Percentiles rank a stretch among this genome's conserved stretches.
Evolutionary conservation across 2,113 vertebrate species (phyloP).

Genomic region (Sylvietta virens): DNA sequence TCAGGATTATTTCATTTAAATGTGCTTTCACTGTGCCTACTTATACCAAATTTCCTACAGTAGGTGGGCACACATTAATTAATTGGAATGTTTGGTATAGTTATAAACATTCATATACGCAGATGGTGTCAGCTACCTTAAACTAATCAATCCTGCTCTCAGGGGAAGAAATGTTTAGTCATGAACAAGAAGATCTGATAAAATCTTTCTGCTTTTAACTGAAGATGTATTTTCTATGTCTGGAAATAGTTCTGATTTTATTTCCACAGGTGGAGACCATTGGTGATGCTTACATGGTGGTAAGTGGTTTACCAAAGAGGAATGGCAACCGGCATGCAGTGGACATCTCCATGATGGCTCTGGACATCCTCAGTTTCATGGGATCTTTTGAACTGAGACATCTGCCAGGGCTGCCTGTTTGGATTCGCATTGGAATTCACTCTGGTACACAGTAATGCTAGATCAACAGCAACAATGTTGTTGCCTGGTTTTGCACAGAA

Average conservation of each 20-base stretch:
- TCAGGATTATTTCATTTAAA: background rate
- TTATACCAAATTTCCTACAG: background rate
- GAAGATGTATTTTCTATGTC: background rate
- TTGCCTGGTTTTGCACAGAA: background rate
- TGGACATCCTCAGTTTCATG: conserved; percentile 94
- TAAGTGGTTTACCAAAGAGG: conserved; percentile 89
- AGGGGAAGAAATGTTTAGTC: background rate
- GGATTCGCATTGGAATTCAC: conserved; percentile 98
- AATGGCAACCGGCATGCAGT: conserved; percentile 92
- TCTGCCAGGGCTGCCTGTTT: conserved; percentile 91
- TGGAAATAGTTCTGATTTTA: background rate
- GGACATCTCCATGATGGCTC: conserved; percentile 93
- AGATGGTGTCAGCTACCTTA: background rate
- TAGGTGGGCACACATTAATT: background rate
- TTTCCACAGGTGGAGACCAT: conserved; percentile 92
- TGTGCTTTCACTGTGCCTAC: background rate
- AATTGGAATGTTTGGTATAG: background rate
- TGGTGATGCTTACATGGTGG: conserved; percentile 97
- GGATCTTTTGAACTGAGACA: conserved; percentile 91
- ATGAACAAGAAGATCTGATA: background rate
- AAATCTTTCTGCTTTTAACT: background rate
- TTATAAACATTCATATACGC: background rate
- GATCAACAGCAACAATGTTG: background rate
- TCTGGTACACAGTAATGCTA: conserved; percentile 78
- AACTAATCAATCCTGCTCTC: background rate